phyloP scores from a whole-genome alignment of 2,797 vertebrate species.

The Phalanger gymnotis region DNA sequence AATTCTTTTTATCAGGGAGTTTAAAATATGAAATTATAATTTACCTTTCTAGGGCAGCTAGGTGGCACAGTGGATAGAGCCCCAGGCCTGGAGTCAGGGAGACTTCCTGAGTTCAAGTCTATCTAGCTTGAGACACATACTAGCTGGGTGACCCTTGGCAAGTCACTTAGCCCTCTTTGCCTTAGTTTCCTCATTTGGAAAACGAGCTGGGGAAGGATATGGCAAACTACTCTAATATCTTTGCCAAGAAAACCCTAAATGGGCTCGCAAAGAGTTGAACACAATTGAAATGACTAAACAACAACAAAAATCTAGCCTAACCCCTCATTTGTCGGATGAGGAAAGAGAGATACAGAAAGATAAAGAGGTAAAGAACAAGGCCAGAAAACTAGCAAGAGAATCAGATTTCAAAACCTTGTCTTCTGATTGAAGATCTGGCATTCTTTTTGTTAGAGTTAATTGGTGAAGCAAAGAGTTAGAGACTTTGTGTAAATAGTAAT shows the following conservation, averaged over 20 bases:
- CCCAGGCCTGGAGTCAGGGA: not conserved
- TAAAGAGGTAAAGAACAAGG: not conserved
- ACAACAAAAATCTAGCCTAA: not conserved
- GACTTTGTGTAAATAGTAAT: not conserved
- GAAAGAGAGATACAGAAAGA: not conserved
- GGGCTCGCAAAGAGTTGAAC: not conserved
- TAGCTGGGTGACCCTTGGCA: not conserved
- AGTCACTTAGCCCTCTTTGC: not conserved
- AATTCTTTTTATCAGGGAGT: no score
- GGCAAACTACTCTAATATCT: not conserved
- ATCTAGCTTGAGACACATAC: rapidly evolving
- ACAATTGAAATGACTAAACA: not conserved
- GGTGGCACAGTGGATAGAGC: no score
- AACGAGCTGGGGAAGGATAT: not conserved
- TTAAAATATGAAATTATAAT: not conserved
- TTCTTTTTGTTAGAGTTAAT: not conserved
- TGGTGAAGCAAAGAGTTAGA: not conserved
- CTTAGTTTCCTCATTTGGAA: not conserved
- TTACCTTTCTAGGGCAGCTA: not conserved
- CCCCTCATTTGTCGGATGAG: not conserved
- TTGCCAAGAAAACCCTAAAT: not conserved
- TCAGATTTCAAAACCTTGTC: not conserved
- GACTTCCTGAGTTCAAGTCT: not conserved
- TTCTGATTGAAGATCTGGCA: not conserved
- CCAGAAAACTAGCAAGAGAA: not conserved